Percentiles rank a stretch among this genome's conserved stretches.
Evolutionary conservation across 2,797 vertebrate genomes (phyloP).

Genomic region (Pelodytes ibericus): DNA sequence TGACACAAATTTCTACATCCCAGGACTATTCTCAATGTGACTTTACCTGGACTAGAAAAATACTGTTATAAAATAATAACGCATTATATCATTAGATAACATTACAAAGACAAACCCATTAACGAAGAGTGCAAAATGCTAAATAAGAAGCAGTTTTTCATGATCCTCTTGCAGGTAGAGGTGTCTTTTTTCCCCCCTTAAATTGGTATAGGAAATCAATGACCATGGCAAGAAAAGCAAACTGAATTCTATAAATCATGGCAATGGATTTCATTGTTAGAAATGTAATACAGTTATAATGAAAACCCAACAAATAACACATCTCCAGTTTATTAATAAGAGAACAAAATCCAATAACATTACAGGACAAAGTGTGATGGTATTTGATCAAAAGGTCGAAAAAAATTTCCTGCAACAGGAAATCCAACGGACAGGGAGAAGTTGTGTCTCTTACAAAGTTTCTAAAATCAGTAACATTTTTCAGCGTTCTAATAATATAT

Average conservation of each 20-base stretch:
- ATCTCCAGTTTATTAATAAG: constrained; percentile 51
- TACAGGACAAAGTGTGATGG: constrained; percentile 19
- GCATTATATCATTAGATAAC: constrained; percentile 13
- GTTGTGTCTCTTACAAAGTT: too few species aligned
- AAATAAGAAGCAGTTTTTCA: constrained; percentile 61
- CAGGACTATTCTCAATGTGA: too few species aligned
- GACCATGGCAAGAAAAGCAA: constrained; percentile 52
- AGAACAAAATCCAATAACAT: constrained; percentile 49
- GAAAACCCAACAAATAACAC: constrained; percentile 55
- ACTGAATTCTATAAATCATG: constrained; percentile 59
- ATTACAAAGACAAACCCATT: neutral
- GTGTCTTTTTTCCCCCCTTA: constrained; percentile 56
- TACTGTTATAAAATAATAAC: constrained; percentile 2
- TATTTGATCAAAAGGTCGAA: constrained; percentile 42
- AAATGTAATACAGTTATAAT: constrained; percentile 61
- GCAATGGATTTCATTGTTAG: constrained; percentile 49
- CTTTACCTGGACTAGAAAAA: too few species aligned
- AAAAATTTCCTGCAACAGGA: neutral
- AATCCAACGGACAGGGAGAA: too few species aligned
- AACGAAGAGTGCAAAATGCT: constrained; percentile 2
- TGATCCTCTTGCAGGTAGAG: constrained; percentile 52
- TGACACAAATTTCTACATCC: too few species aligned
- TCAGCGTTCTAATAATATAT: too few species aligned
- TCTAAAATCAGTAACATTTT: too few species aligned
- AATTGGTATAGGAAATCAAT: constrained; percentile 64